Base-by-base conservation (phyloP, 2,888 invertebrate genomes). In the Linyphia triangularis region DNA sequence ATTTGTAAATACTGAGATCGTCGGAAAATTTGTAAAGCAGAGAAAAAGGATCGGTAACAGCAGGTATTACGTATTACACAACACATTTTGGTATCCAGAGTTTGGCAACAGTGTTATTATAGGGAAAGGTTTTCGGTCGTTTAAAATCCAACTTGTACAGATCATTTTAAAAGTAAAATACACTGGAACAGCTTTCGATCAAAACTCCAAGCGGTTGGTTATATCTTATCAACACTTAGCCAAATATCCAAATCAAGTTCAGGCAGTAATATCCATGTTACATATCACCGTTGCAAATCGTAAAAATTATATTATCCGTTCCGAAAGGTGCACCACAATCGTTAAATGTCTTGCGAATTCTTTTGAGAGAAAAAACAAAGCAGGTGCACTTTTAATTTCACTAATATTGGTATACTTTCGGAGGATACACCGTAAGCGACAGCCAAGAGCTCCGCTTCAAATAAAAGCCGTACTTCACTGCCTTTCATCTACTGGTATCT, bases 401-500 rank as follows among this genome's bases (percentile, higher is more conserved):
- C 16, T 51, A 51, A n/a, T 51, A n/a, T 51, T 16, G n/a, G n/a
- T 1, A 16, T 51, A n/a, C n/a, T n/a, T n/a, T n/a, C 51, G 16
- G 43, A 16, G 3, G 10, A 9, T 16, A 16, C 43, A 51, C 13
- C n/a, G 51, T 51, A n/a, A n/a, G n/a, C 13, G 51, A 51, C 16
- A 5, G 51, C 16, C 16, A 5, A 51, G n/a, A 51, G n/a, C n/a
- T 51, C 51, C 51, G 51, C 51, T 51, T 51, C 51, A 51, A 13
- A 51, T n/a, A 13, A 16, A 5, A 51, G 70, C 70, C 43, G 24
- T 70, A 70, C 43, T 43, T 37, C 70, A 43, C 30, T 37, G 33
- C 63, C 24, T 77, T 19, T 73, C 73, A 24, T 72, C 63, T 78
- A 65, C 51, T 79, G 85, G 69, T 85, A 78, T 70, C 79, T 78